phyloP scores from a whole-genome alignment of 2,797 vertebrate genomes.

The Semotilus atromaculatus region DNA sequence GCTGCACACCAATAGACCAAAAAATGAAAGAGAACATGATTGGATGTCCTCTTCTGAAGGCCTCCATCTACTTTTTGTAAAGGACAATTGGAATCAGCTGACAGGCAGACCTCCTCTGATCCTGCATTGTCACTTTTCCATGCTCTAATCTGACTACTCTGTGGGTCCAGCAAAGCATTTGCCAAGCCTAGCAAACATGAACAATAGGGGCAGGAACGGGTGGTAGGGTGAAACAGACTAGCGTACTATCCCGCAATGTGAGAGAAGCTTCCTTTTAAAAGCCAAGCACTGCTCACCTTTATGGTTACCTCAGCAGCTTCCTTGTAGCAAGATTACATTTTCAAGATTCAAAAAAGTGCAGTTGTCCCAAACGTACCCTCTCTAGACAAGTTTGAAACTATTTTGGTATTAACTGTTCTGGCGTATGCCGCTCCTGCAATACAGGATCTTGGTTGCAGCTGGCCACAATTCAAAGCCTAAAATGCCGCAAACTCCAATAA shows the following conservation, averaged over 20 bases:
- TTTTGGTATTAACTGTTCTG: constrained; percentile 61
- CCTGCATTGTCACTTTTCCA: constrained; percentile 85
- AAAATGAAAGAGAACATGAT: constrained; percentile 7
- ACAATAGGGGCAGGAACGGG: constrained; percentile 77
- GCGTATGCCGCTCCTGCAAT: constrained; percentile 65
- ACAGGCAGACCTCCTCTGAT: constrained; percentile 73
- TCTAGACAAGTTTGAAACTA: constrained; percentile 51
- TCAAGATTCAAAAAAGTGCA: constrained; percentile 49
- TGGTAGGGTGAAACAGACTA: constrained; percentile 70
- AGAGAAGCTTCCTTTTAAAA: constrained; percentile 64
- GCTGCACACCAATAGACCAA: neutral
- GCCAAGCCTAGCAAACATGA: constrained; percentile 81
- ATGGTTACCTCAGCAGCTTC: constrained; percentile 70
- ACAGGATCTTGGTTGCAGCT: constrained; percentile 71
- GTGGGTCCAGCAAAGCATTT: constrained; percentile 79
- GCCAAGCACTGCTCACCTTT: constrained; percentile 54
- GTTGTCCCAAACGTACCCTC: constrained; percentile 62
- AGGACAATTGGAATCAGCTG: constrained; percentile 80
- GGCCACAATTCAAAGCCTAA: constrained; percentile 68
- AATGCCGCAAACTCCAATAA: constrained; percentile 74
- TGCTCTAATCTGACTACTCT: constrained; percentile 82
- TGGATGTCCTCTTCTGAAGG: constrained; percentile 23
- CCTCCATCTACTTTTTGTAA: constrained; percentile 70
- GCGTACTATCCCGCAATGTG: constrained; percentile 67
- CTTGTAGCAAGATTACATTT: constrained; percentile 49